Conservation (phyloP, 1,140 invertebrate genomes). For the Drosophila pseudoananassae region DNA sequence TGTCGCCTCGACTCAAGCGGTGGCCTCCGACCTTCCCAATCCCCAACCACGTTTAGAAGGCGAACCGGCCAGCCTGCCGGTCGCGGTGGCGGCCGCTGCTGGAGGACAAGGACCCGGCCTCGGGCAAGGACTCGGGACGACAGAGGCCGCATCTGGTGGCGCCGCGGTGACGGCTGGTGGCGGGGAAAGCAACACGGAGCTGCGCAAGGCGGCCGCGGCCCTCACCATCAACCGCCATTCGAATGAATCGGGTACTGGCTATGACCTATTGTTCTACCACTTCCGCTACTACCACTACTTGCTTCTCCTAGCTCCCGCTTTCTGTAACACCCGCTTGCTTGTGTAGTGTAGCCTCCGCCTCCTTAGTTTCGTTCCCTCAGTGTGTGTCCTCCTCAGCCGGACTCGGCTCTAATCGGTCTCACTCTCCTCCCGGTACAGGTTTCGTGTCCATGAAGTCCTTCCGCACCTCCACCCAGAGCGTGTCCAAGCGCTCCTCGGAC, state of each 20-base stretch:
- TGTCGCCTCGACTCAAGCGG: slow-evolving; percentile 20
- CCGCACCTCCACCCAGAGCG: slow-evolving; percentile 87
- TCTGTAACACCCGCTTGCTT: neutral
- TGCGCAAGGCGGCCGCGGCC: slow-evolving; percentile 62
- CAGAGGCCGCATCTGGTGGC: neutral
- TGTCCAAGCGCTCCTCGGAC: slow-evolving; percentile 86
- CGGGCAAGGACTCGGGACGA: neutral
- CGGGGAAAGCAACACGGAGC: slow-evolving; percentile 67
- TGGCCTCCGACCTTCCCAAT: slow-evolving; percentile 7
- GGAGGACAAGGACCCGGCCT: neutral
- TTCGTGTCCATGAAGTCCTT: slow-evolving; percentile 90
- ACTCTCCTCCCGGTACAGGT: slow-evolving; percentile 83
- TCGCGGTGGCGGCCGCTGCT: neutral
- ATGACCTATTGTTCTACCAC: neutral
- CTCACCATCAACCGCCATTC: slow-evolving; percentile 79
- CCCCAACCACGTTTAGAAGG: slow-evolving; percentile 3
- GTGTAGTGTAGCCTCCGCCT: neutral
- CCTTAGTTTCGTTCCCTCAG: neutral
- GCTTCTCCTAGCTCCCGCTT: neutral
- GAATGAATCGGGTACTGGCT: slow-evolving; percentile 79
- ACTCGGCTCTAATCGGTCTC: too few species aligned
- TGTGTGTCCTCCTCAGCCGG: too few species aligned
- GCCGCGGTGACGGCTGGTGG: slow-evolving; percentile 2
- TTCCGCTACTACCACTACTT: neutral
- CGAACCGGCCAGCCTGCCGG: slow-evolving; percentile 1